These are phyloP conservation scores for Syncerus caffer DNA, from an alignment of 2,797 vertebrate genomes.

Conservation along the genomic window DNA sequence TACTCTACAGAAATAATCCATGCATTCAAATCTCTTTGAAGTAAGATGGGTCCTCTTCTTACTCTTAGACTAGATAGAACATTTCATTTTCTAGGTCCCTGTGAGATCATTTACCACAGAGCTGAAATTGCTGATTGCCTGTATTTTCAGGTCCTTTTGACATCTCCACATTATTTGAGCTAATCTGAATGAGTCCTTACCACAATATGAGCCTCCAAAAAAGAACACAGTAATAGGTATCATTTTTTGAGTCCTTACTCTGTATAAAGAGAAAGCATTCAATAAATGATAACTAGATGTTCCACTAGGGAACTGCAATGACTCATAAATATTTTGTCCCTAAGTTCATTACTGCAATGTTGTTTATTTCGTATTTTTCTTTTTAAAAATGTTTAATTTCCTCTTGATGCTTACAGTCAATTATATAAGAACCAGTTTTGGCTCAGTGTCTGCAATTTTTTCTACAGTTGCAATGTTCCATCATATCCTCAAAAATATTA, in stretches of 20 bases:
- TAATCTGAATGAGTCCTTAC: not conserved
- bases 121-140: not conserved
- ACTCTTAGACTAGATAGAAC: not conserved
- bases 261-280: not conserved
- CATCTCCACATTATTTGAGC: not conserved
- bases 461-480: not conserved
- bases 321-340: not conserved
- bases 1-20: not conserved
- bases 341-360: not conserved
- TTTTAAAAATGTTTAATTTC: slow-evolving; percentile 44
- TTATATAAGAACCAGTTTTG: slow-evolving; percentile 20
- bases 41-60: not conserved
- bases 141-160: not conserved
- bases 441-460: not conserved
- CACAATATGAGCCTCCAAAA: not conserved
- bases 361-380: slow-evolving; percentile 16
- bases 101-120: not conserved
- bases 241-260: not conserved
- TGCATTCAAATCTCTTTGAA: not conserved
- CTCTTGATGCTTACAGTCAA: not conserved
- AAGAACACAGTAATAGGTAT: not conserved
- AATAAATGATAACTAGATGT: not conserved
- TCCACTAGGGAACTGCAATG: not conserved
- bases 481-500: slow-evolving; percentile 36
- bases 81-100: not conserved